phyloP scores from a whole-genome alignment of 2,888 invertebrate genomes.

The Agrotis ipsilon region DNA sequence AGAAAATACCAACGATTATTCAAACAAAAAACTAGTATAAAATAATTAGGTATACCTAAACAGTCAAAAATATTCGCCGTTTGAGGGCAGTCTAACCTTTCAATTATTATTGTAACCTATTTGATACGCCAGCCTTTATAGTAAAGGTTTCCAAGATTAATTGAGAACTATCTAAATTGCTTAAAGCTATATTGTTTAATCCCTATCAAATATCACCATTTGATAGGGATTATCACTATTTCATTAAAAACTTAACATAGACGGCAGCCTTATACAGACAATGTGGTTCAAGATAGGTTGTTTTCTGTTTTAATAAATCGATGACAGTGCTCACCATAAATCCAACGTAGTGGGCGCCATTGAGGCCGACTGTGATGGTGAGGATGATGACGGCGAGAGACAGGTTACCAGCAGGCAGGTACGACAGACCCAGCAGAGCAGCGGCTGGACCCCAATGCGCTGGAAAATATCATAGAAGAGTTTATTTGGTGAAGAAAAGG shows the following conservation, averaged over 20 bases:
- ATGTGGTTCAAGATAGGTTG: too few species aligned
- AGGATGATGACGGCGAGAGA: conserved; percentile 92
- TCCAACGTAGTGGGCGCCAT: conserved; percentile 94
- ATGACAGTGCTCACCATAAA: conserved; percentile 91
- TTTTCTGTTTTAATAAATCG: neutral
- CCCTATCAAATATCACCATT: too few species aligned
- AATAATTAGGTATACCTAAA: too few species aligned
- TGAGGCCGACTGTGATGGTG: conserved; percentile 94
- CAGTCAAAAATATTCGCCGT: neutral
- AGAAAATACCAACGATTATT: neutral
- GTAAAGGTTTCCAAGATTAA: too few species aligned
- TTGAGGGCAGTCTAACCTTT: neutral
- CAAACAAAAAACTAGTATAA: too few species aligned
- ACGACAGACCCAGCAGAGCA: conserved; percentile 92
- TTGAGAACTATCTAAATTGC: neutral
- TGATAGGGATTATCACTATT: too few species aligned
- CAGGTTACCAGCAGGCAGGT: conserved; percentile 89
- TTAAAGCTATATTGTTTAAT: neutral
- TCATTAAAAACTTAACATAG: too few species aligned
- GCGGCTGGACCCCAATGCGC: conserved; percentile 94
- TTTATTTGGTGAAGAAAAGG: too few species aligned
- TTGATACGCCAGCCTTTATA: neutral
- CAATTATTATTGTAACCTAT: neutral
- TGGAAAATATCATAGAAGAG: conserved; percentile 64
- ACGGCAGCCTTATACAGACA: too few species aligned